Percentiles rank a stretch among this genome's conserved stretches.
phyloP scores from a whole-genome alignment of 2,888 invertebrate species.

The Sphinx pinastri region DNA sequence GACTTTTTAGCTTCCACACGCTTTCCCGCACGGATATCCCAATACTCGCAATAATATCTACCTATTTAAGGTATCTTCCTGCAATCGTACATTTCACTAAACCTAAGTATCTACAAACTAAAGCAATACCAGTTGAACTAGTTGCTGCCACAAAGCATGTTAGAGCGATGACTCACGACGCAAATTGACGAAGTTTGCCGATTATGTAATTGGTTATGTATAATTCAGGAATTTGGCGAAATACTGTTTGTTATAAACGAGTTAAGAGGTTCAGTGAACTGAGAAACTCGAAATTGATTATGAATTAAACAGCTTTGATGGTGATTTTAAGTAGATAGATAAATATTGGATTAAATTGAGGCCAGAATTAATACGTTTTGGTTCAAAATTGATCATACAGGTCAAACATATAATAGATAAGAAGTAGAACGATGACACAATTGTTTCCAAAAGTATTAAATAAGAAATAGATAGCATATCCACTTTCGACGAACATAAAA shows the following conservation, averaged over 20 bases:
- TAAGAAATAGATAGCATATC: too few species aligned
- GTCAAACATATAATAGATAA: too few species aligned
- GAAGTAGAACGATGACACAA: too few species aligned
- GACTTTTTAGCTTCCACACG: too few species aligned
- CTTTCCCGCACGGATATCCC: too few species aligned
- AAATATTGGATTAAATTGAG: neutral
- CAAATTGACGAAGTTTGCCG: conserved; percentile 9
- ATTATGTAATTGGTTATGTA: conserved; percentile 4
- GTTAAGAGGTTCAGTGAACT: neutral
- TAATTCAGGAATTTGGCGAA: neutral
- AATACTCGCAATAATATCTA: too few species aligned
- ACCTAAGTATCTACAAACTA: neutral
- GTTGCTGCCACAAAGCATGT: neutral
- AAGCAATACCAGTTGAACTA: neutral
- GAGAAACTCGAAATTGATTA: neutral
- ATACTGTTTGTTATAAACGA: neutral
- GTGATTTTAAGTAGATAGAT: neutral
- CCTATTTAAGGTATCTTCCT: too few species aligned
- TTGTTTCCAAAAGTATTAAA: too few species aligned
- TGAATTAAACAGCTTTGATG: neutral
- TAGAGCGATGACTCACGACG: neutral
- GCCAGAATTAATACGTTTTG: neutral
- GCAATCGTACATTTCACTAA: neutral
- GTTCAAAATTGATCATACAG: too few species aligned
- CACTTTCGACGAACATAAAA: too few species aligned